These are phyloP conservation scores for Spodoptera litura DNA, from an alignment of 1,140 invertebrate genomes.

Conservation along the genomic window DNA sequence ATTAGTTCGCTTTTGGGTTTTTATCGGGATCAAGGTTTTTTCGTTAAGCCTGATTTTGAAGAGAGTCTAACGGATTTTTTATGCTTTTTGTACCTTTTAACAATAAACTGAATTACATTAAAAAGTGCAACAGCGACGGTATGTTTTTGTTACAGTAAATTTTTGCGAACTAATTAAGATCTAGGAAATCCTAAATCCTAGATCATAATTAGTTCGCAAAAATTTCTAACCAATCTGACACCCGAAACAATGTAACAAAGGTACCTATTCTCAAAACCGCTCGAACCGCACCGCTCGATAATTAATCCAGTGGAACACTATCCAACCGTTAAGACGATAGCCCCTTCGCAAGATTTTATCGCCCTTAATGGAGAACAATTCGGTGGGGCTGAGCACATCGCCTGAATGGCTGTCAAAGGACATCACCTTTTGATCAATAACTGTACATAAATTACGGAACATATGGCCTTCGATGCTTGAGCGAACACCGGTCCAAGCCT, in stretches of 20 bases:
- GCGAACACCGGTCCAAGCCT: conserved; percentile 71
- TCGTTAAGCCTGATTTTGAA: background rate
- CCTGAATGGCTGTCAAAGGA: conserved; percentile 81
- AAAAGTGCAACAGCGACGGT: too few species aligned
- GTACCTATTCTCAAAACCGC: conserved; percentile 46
- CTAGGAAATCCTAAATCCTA: too few species aligned
- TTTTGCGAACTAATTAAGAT: too few species aligned
- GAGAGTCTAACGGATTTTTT: too few species aligned
- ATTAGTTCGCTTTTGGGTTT: background rate
- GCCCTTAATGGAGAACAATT: conserved; percentile 77
- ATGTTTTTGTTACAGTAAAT: too few species aligned
- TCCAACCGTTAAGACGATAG: conserved; percentile 64
- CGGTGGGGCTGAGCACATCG: conserved; percentile 71
- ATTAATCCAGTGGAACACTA: conserved; percentile 65
- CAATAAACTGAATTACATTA: too few species aligned
- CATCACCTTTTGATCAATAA: conserved; percentile 85
- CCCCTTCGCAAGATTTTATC: conserved; percentile 77
- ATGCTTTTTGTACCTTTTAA: too few species aligned
- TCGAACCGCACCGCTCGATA: conserved; percentile 56
- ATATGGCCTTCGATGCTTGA: conserved; percentile 83
- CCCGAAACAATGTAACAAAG: background rate
- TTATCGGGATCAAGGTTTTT: background rate
- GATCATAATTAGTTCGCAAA: too few species aligned
- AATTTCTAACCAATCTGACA: background rate
- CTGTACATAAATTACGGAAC: conserved; percentile 83